Conservation (phyloP, 2,888 invertebrate species). For the Zygogramma bicolorata region DNA sequence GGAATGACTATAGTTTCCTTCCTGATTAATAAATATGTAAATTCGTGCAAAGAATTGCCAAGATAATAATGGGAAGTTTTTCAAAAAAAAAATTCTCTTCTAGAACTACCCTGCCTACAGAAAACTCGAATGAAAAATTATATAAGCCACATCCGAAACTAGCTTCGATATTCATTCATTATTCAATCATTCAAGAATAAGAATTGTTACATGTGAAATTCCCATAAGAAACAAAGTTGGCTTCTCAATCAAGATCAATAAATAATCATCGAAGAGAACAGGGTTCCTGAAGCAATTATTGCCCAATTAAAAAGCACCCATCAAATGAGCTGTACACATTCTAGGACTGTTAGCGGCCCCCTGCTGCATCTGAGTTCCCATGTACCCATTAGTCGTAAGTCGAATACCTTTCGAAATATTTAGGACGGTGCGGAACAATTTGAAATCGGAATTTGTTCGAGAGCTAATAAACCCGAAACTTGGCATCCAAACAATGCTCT, state of each 20-base stretch:
- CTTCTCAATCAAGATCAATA: not conserved
- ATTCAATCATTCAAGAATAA: no score
- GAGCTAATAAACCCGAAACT: not conserved
- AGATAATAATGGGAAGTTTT: no score
- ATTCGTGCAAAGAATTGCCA: no score
- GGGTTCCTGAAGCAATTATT: not conserved
- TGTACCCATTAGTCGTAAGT: not conserved
- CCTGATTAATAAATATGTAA: no score
- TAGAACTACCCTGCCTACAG: no score
- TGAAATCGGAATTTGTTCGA: not conserved
- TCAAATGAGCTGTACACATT: not conserved
- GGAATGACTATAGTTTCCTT: no score
- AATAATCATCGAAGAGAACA: not conserved
- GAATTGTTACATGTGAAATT: no score
- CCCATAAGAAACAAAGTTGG: no score
- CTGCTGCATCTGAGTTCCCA: not conserved
- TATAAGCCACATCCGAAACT: no score
- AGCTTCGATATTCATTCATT: no score
- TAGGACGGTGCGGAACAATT: not conserved
- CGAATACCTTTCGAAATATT: not conserved
- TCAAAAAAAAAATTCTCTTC: no score
- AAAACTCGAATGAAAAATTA: no score
- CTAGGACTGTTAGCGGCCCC: not conserved
- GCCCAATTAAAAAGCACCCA: not conserved
- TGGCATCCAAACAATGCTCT: constrained; percentile 11